These are phyloP conservation scores for Watsonalla cultraria DNA, from an alignment of 2,888 invertebrate genomes.

Conservation along the genomic window DNA sequence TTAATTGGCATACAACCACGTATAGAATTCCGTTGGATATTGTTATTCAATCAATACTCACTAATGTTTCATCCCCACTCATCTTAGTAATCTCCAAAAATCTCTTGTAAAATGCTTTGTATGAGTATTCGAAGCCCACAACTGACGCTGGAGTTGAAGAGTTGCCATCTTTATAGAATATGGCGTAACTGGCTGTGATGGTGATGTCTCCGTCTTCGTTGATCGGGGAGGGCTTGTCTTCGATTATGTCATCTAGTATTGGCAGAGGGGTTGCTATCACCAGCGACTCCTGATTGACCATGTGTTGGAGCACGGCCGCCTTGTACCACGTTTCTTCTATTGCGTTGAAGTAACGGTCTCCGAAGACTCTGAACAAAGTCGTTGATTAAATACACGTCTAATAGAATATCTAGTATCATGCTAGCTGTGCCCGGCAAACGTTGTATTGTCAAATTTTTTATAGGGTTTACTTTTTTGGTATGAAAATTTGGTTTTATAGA, in stretches of 20 bases:
- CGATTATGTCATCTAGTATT: constrained; percentile 55
- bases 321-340: constrained; percentile 96
- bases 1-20: too few relatives aligned
- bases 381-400: not conserved
- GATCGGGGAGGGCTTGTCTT: constrained; percentile 47
- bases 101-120: constrained; percentile 81
- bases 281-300: constrained; percentile 85
- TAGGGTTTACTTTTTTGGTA: too few relatives aligned
- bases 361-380: constrained; percentile 81
- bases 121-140: constrained; percentile 91
- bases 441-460: too few relatives aligned
- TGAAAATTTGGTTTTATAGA: too few relatives aligned
- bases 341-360: constrained; percentile 85
- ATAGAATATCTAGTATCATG: not conserved
- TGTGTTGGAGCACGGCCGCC: constrained; percentile 91
- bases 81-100: constrained; percentile 81
- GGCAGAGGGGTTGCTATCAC: constrained; percentile 87
- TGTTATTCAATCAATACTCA: constrained; percentile 15
- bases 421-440: too few relatives aligned
- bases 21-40: not conserved
- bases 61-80: constrained; percentile 32
- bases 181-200: constrained; percentile 90
- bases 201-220: constrained; percentile 75
- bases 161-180: constrained; percentile 88
- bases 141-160: constrained; percentile 91